These are phyloP conservation scores for Ceratina australensis DNA, from an alignment of 1,140 invertebrate species.

Conservation along the genomic window DNA sequence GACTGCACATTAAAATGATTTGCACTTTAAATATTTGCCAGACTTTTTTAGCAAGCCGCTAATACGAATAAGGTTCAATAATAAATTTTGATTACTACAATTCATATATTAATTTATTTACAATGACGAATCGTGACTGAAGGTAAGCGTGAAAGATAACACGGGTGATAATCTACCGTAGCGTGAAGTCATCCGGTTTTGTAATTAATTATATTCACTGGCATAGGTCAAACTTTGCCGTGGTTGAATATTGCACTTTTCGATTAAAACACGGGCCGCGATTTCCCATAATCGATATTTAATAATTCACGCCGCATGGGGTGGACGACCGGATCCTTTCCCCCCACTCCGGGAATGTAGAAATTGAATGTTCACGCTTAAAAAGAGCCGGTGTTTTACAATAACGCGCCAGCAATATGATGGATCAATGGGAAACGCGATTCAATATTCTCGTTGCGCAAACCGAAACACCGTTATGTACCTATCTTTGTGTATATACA, in stretches of 20 bases:
- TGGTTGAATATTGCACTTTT: slow-evolving; percentile 61
- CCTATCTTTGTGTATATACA: neutral
- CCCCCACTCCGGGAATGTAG: slow-evolving; percentile 5
- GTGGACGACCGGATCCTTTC: neutral
- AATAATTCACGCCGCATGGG: slow-evolving; percentile 40
- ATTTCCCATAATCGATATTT: slow-evolving; percentile 57
- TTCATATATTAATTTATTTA: no score
- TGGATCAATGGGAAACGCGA: slow-evolving; percentile 4
- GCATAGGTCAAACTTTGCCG: slow-evolving; percentile 46
- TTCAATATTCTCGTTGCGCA: slow-evolving; percentile 29
- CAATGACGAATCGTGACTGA: neutral
- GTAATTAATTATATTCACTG: slow-evolving; percentile 56
- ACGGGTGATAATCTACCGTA: neutral
- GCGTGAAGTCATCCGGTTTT: slow-evolving; percentile 36
- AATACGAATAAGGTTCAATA: no score
- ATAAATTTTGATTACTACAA: no score
- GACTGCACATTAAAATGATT: no score
- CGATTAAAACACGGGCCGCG: slow-evolving; percentile 48
- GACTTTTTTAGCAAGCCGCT: no score
- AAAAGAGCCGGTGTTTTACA: slow-evolving; percentile 42
- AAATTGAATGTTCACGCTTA: slow-evolving; percentile 46
- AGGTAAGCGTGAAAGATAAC: neutral
- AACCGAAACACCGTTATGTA: slow-evolving; percentile 12
- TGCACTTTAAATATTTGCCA: no score
- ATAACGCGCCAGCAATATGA: slow-evolving; percentile 16